These are phyloP conservation scores for Erethizon dorsatum DNA, from an alignment of 2,797 vertebrate genomes.

Conservation along the genomic window DNA sequence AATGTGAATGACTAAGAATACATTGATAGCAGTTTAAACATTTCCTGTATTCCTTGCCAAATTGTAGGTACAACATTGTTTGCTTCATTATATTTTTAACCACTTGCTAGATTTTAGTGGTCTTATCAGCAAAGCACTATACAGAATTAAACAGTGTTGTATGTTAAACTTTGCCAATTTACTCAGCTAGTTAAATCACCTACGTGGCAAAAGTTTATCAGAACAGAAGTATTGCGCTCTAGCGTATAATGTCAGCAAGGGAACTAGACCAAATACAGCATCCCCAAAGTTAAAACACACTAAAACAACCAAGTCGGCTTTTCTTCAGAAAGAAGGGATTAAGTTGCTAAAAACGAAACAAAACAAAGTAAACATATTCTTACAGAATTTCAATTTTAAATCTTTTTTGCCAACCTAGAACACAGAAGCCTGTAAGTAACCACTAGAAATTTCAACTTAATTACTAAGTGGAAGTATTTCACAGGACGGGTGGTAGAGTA, in stretches of 20 bases:
- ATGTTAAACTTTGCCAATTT: constrained; percentile 11
- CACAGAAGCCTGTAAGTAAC: constrained; percentile 31
- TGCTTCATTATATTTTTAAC: constrained; percentile 39
- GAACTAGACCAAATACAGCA: constrained; percentile 25
- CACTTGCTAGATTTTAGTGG: constrained; percentile 52
- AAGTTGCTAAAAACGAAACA: not conserved
- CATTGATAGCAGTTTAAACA: constrained; percentile 50
- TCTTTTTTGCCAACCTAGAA: constrained; percentile 46
- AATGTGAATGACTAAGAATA: constrained; percentile 63
- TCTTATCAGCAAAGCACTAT: constrained; percentile 56
- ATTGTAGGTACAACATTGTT: constrained; percentile 35
- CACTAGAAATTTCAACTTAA: constrained; percentile 27
- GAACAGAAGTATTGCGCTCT: constrained; percentile 38
- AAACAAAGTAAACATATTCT: not conserved
- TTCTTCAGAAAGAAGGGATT: constrained; percentile 1
- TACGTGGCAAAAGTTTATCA: constrained; percentile 42
- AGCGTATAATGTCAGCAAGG: not conserved
- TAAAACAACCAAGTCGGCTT: constrained; percentile 25
- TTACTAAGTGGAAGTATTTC: not conserved
- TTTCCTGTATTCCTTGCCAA: constrained; percentile 31
- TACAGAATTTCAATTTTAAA: constrained; percentile 2
- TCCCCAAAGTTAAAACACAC: constrained; percentile 8
- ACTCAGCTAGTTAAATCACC: constrained; percentile 63
- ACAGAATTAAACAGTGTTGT: constrained; percentile 25
- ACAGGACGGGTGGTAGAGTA: not conserved